These are phyloP conservation scores for Channa maculata DNA, from an alignment of 2,113 vertebrate species.

Conservation along the genomic window DNA sequence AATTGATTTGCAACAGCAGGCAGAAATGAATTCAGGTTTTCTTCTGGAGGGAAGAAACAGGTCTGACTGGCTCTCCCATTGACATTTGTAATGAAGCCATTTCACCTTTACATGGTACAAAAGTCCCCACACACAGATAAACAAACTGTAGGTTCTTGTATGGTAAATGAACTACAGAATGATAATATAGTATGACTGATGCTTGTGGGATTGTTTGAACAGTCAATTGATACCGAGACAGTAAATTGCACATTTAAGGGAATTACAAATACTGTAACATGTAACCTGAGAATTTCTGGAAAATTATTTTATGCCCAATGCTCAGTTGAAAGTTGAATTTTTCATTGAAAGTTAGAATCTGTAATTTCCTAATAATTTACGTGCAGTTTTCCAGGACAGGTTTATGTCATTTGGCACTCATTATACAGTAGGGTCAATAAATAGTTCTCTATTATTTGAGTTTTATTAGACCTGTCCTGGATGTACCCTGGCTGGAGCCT, in stretches of 20 bases:
- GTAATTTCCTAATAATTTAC: background rate
- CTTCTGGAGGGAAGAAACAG: too few species aligned
- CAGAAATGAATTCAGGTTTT: too few species aligned
- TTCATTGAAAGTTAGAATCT: background rate
- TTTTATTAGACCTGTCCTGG: too few species aligned
- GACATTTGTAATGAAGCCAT: conserved; percentile 17
- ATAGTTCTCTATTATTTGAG: too few species aligned
- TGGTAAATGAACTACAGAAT: conserved; percentile 18
- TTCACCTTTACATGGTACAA: conserved; percentile 23
- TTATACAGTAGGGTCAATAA: too few species aligned
- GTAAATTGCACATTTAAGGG: background rate
- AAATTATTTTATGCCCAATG: background rate
- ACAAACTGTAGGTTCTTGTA: background rate
- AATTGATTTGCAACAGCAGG: too few species aligned
- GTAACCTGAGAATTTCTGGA: background rate
- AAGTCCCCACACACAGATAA: background rate
- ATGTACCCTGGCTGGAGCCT: too few species aligned
- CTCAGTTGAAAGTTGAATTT: background rate
- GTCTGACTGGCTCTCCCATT: background rate
- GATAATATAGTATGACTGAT: conserved; percentile 6
- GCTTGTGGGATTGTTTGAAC: background rate
- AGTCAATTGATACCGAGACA: conserved; percentile 13
- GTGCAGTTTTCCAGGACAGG: background rate
- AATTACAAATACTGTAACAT: background rate
- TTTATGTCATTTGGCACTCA: background rate